phyloP scores from a whole-genome alignment of 92 coral and sea anemone genomes.

The Actinernus sp. region DNA sequence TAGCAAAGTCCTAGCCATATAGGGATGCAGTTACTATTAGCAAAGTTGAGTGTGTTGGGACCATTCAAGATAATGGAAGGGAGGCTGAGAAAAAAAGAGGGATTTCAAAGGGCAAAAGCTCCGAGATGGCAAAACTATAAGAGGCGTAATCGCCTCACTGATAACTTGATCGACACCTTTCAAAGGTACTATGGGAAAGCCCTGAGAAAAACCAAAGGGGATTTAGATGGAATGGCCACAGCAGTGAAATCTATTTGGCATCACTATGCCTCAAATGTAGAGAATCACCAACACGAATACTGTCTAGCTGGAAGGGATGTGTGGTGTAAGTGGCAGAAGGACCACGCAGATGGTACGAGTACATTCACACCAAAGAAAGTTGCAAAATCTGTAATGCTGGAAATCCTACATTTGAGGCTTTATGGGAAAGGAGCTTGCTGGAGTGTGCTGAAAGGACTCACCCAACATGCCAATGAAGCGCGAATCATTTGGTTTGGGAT shows the following conservation, averaged over 20 bases:
- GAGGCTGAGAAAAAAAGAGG: not conserved
- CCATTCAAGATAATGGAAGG: constrained; percentile 9
- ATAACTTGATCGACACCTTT: too few relatives aligned
- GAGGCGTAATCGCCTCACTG: too few relatives aligned
- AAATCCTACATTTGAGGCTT: constrained; percentile 16
- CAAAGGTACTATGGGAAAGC: too few relatives aligned
- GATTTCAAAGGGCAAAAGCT: constrained; percentile 40
- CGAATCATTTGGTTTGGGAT: too few relatives aligned
- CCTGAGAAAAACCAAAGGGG: too few relatives aligned
- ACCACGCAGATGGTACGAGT: not conserved
- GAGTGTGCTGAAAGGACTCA: constrained; percentile 38
- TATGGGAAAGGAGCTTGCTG: too few relatives aligned
- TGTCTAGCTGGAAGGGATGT: constrained; percentile 20
- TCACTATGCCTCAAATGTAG: constrained; percentile 39
- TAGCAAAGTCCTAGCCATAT: constrained; percentile 30
- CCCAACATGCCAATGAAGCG: constrained; percentile 53
- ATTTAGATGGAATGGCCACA: too few relatives aligned
- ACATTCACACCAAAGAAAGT: constrained; percentile 13
- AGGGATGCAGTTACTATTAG: constrained; percentile 11
- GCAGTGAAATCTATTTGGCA: too few relatives aligned
- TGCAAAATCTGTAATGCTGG: constrained; percentile 11
- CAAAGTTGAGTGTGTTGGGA: constrained; percentile 48
- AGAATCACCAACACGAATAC: constrained; percentile 22
- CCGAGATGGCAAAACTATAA: constrained; percentile 45
- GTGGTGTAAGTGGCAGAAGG: constrained; percentile 37